Percentiles rank a stretch among this genome's conserved stretches.
phyloP scores from a whole-genome alignment of 2,888 invertebrate genomes.

The Nineta flava region DNA sequence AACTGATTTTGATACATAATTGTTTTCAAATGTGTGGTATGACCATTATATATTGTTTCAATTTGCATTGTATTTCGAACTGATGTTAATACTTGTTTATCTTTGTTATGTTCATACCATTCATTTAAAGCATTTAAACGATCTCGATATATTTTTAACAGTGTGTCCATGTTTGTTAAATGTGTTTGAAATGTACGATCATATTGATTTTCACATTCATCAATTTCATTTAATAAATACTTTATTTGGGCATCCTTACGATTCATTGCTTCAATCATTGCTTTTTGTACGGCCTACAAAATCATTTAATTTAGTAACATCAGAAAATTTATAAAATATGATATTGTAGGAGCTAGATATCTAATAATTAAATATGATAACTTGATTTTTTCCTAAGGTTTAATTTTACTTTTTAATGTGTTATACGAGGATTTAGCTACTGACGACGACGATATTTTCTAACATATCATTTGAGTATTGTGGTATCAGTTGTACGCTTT shows the following conservation, averaged over 20 bases:
- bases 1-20: conserved; percentile 25
- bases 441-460: too few species aligned
- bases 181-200: conserved; percentile 55
- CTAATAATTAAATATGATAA: too few species aligned
- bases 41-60: conserved; percentile 25
- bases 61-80: conserved; percentile 35
- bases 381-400: too few species aligned
- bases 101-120: conserved; percentile 37
- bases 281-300: conserved; percentile 36
- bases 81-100: conserved; percentile 33
- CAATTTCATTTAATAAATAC: conserved; percentile 45
- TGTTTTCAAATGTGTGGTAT: conserved; percentile 26
- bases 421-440: too few species aligned
- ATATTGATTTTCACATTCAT: conserved; percentile 59
- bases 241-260: conserved; percentile 51
- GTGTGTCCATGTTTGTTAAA: conserved; percentile 48
- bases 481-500: too few species aligned
- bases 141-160: conserved; percentile 46
- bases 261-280: conserved; percentile 44
- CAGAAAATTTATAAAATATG: too few species aligned
- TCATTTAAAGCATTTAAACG: conserved; percentile 30
- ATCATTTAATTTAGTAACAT: conserved; percentile 13
- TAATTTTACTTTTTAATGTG: too few species aligned
- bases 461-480: too few species aligned
- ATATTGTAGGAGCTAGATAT: too few species aligned